Evolutionary conservation across 2,113 vertebrate genomes (phyloP).

Genomic region (Nothobranchius kuhntae): DNA sequence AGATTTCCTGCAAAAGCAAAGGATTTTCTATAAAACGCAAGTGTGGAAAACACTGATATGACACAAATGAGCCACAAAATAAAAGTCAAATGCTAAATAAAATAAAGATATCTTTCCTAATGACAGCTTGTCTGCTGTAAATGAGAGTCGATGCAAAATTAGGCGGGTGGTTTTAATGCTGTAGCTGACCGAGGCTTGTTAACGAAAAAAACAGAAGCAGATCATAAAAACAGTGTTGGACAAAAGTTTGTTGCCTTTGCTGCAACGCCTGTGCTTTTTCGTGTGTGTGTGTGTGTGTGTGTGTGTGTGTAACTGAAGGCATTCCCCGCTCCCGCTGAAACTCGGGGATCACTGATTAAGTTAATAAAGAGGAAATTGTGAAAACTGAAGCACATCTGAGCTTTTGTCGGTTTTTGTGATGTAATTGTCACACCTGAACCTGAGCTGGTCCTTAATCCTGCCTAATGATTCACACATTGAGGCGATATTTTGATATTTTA

Average conservation of each 20-base stretch:
- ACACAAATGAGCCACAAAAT: background rate
- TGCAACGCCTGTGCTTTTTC: background rate
- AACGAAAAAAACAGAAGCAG: too few species aligned
- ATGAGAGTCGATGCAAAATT: too few species aligned
- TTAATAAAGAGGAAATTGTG: conserved; percentile 42
- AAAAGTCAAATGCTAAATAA: too few species aligned
- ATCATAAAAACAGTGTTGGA: background rate
- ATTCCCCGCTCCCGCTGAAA: conserved; percentile 27
- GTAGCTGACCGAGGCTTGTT: too few species aligned
- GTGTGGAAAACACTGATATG: background rate
- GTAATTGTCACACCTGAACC: too few species aligned
- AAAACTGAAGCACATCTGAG: conserved; percentile 31
- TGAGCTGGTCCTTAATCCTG: background rate
- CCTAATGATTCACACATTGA: background rate
- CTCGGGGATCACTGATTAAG: conserved; percentile 41
- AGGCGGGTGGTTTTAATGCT: too few species aligned
- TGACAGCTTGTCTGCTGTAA: too few species aligned
- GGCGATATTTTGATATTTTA: background rate
- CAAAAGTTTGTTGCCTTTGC: background rate
- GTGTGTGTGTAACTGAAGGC: conserved; percentile 35
- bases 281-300: background rate
- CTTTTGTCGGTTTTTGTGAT: conserved; percentile 12
- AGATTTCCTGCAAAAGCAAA: conserved; percentile 10
- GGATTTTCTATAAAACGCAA: conserved; percentile 3
- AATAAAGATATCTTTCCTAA: too few species aligned